Base-by-base conservation (phyloP, 1,140 invertebrate genomes). In the Drosophila funebris region DNA sequence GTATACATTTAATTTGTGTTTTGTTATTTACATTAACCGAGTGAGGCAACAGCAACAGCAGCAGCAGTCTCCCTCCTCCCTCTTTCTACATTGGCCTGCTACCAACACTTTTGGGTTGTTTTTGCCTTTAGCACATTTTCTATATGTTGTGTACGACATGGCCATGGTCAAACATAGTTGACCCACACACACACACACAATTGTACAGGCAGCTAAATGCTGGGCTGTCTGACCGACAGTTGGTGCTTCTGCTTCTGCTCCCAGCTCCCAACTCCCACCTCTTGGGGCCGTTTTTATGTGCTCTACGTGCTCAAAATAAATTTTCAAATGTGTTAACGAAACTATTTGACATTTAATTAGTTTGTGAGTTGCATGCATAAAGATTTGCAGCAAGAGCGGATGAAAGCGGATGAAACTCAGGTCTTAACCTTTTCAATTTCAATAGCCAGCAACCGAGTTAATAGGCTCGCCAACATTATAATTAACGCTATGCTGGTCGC, bases 321-420 rank as follows among this genome's bases (percentile, higher is more conserved):
- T 90, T 90, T 85, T 83, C 66, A 90, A 90, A 90, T 90, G 85
- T 90, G 85, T 90, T 90, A 90, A 90, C 87, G 85, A 85, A 90
- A 90, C 78, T 90, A 90, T 90, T 90, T 90, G 85, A 90, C 85
- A 90, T 90, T 90, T 90, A 90, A 90, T 90, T 90, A 90, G 85
- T 90, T 90, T 90, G 85, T 85, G 85, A 90, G 85, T 69, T 62
- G 85, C 87, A 90, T 90, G 87, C 87, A 73, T 73, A 88, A 90
- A 73, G 73, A 82, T 72, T 75, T 81, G 54, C 46, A 66, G 62
- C 61, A 66, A 20, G 36, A 39, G 46, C 27, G 13, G 37, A 39
- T 33, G 31, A 9, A 3, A 33, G 46, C 48, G 29, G 13, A 22
- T 22, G 41, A 4, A 36, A 14, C 27, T 39, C 33, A 50, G 46